Evolutionary conservation across 1,140 invertebrate species (phyloP), one percentile per base, ranked within the genome.

Genomic region (Limonius californicus): DNA sequence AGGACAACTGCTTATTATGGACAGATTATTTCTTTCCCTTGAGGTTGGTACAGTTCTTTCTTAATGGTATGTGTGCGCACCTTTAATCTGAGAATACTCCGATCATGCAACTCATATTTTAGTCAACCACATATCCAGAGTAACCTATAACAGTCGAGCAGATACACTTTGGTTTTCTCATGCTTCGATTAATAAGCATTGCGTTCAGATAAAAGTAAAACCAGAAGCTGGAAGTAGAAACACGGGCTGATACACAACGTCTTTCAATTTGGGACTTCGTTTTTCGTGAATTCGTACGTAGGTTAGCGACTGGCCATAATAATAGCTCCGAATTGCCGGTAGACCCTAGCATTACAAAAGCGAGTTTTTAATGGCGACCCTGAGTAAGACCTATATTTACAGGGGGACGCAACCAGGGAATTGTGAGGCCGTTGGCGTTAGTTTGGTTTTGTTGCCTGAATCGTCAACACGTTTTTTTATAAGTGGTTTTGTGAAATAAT

Each of bases 311-410:
- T 21, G 66, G 42, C 61, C 53, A 63, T 74, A 73, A 74, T 73
- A 74, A 74, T 71, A 70, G 70, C 64, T 65, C 62, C 65, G 57
- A 64, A 63, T 35, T 57, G 59, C 54, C 64, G 60, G 61, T 67
- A 68, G 67, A 70, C 71, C 70, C 68, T 64, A 58, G 57, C 68
- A 71, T 72, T 72, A 74, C 70, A 72, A 73, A 74, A 73, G 71
- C 70, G 61, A 66, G 71, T 70, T 72, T 74, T 74, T 72, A 74
- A 74, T 73, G 71, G 73, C 73, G 67, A 66, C 73, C 69, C 68
- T 72, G 70, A 71, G 60, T 56, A 66, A 68, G 62, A 64, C 62
- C 68, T 50, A 68, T 67, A 67, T 66, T 71, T 72, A 68, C 65
- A 61, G 59, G 70, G 45, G 70, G 69, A 61, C 63, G 63, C 32